phyloP scores from a whole-genome alignment of 2,113 vertebrate genomes.

The Gobius niger region DNA sequence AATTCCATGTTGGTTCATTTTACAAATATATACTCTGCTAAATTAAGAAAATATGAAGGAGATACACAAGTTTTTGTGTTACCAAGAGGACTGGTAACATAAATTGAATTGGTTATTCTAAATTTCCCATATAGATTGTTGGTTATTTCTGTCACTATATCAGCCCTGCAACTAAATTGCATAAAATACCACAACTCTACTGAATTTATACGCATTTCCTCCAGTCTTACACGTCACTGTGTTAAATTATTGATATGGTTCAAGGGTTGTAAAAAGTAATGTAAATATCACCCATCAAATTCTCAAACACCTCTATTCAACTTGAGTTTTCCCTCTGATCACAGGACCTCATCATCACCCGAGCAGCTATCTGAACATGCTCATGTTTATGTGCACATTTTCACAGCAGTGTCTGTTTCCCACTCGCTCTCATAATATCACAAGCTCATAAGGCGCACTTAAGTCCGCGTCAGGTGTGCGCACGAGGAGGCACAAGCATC shows the following conservation, averaged over 20 bases:
- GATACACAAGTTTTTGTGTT: no score
- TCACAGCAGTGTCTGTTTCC: conserved; percentile 24
- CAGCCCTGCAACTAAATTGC: no score
- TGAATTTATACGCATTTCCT: background rate
- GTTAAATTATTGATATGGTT: background rate
- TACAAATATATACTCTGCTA: no score
- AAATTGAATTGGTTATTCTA: no score
- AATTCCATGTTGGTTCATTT: no score
- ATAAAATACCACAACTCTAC: no score
- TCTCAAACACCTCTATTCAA: background rate
- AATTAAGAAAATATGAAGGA: no score
- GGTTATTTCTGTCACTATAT: no score
- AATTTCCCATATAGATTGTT: no score
- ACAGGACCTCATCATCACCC: background rate
- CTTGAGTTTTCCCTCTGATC: conserved; percentile 5
- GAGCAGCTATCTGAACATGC: background rate
- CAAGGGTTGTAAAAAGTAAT: background rate
- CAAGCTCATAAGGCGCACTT: conserved; percentile 13
- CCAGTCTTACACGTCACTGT: background rate
- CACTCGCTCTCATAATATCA: conserved; percentile 33
- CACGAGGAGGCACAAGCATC: background rate
- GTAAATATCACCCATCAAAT: background rate
- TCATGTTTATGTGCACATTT: conserved; percentile 6
- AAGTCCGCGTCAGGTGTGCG: background rate
- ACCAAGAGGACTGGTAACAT: no score